phyloP scores from a whole-genome alignment of 2,888 invertebrate genomes.

The Lacanobia wlatinum region DNA sequence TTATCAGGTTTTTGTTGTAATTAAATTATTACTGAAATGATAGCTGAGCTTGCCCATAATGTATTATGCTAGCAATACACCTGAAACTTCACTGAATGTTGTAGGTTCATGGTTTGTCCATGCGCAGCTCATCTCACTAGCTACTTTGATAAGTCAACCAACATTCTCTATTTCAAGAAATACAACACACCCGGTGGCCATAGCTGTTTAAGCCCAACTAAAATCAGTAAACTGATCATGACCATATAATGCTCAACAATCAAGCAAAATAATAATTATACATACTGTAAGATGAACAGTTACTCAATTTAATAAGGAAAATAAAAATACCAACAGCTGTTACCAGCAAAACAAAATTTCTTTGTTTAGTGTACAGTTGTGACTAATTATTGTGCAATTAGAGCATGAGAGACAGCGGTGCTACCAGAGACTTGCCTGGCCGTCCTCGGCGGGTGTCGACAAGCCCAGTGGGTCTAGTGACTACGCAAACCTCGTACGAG shows the following conservation, averaged over 20 bases:
- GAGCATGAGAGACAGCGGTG: not conserved
- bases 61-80: not conserved
- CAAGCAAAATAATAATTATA: not conserved
- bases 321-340: slow-evolving; percentile 23
- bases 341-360: slow-evolving; percentile 7
- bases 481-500: not conserved
- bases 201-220: not conserved
- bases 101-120: not conserved
- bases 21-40: slow-evolving; percentile 2
- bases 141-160: not conserved
- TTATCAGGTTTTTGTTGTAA: not conserved
- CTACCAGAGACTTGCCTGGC: not conserved
- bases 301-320: not conserved
- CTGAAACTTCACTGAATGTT: not conserved
- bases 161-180: not conserved
- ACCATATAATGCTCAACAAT: not conserved
- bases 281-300: not conserved
- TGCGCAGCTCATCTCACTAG: not conserved
- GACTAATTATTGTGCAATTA: slow-evolving; percentile 37
- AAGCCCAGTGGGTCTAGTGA: not conserved
- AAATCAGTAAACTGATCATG: not conserved
- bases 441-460: not conserved
- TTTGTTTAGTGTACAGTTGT: slow-evolving; percentile 20
- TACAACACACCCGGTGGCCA: not conserved
- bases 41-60: not conserved